A percentile compares a stretch with the other conserved stretches of the same genome.
phyloP scores from a whole-genome alignment of 2,888 invertebrate genomes.

The Sinelater perroti region DNA sequence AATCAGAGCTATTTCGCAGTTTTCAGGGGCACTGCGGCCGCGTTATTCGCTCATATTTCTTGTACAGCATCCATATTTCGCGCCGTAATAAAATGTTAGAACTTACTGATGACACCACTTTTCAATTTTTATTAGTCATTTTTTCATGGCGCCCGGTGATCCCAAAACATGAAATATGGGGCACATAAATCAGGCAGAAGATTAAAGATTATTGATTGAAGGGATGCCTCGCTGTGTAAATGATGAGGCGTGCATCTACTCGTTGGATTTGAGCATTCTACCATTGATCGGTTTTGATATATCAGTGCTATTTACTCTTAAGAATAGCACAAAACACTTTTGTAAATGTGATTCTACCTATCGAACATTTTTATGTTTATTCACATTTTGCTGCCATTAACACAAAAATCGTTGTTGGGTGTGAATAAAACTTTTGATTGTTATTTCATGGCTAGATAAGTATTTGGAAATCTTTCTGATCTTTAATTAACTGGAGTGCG shows the following conservation, averaged over 20 bases:
- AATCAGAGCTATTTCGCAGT: slow-evolving; percentile 3
- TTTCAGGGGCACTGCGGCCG: slow-evolving; percentile 3
- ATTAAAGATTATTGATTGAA: slow-evolving; percentile 18
- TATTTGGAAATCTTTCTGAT: no score
- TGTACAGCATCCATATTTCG: slow-evolving; percentile 1
- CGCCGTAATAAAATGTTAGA: slow-evolving; percentile 10
- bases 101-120: slow-evolving; percentile 12
- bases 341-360: no score
- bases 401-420: no score
- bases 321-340: no score
- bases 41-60: not conserved
- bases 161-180: slow-evolving; percentile 16
- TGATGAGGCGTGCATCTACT: slow-evolving; percentile 6
- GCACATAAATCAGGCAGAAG: slow-evolving; percentile 3
- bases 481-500: no score
- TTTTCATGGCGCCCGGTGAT: slow-evolving; percentile 10
- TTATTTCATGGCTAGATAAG: no score
- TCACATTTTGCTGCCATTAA: no score
- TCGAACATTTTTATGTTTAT: no score
- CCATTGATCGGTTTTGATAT: slow-evolving; percentile 5
- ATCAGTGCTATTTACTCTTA: slow-evolving; percentile 15
- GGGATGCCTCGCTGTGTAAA: slow-evolving; percentile 9
- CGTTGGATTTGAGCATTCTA: slow-evolving; percentile 1
- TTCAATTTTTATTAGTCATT: slow-evolving; percentile 19
- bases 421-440: no score